These are phyloP conservation scores for Corvus cornix DNA, from an alignment of 2,113 vertebrate genomes.

Conservation along the genomic window DNA sequence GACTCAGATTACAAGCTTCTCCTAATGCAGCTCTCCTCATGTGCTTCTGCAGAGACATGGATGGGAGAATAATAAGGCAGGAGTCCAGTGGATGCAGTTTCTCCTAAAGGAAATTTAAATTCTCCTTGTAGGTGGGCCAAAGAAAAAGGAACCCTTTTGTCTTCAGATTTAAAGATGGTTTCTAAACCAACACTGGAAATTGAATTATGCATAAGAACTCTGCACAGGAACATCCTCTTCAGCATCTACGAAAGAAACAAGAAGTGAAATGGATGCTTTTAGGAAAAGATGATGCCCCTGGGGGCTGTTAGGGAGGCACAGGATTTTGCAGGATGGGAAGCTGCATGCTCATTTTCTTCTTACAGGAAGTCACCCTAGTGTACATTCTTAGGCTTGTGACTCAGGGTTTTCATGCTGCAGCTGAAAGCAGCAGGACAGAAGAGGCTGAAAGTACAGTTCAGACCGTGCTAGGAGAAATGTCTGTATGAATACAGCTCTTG, in stretches of 20 bases:
- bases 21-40: neutral
- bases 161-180: neutral
- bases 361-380: neutral
- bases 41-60: neutral
- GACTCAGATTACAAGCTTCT: constrained; percentile 33
- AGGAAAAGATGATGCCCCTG: neutral
- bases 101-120: neutral
- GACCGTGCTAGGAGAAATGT: rapidly evolving
- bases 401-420: neutral
- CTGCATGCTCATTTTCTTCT: neutral
- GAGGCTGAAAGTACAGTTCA: neutral
- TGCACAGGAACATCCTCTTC: neutral
- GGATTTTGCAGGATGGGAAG: neutral
- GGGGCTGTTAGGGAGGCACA: neutral
- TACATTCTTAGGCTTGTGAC: neutral
- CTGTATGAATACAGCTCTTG: neutral
- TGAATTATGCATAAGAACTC: neutral
- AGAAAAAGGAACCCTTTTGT: neutral
- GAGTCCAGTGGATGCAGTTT: neutral
- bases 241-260: neutral
- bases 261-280: neutral
- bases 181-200: neutral
- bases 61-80: constrained; percentile 12
- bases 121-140: neutral
- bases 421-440: neutral